phyloP scores from a whole-genome alignment of 2,797 vertebrate species.

The Ceryle rudis region DNA sequence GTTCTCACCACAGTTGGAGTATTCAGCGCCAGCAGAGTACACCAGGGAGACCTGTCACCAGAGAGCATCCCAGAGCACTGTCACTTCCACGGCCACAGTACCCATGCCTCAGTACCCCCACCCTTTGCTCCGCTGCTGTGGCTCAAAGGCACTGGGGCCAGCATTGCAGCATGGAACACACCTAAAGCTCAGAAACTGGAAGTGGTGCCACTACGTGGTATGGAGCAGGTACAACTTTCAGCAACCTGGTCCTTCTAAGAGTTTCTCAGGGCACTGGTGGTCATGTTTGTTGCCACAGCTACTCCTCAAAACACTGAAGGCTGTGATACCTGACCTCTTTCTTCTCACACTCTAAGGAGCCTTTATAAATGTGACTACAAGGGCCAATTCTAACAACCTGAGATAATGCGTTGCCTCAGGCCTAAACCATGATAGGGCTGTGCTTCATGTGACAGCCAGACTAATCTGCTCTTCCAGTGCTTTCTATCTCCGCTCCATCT shows the following conservation, averaged over 20 bases:
- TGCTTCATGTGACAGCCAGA: background rate
- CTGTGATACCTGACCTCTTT: background rate
- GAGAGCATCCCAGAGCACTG: background rate
- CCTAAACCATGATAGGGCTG: background rate
- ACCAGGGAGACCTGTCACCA: slow-evolving; percentile 86
- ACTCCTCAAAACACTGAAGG: background rate
- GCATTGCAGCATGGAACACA: background rate
- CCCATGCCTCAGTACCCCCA: fast-evolving
- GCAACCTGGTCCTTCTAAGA: background rate
- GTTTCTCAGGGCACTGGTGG: background rate
- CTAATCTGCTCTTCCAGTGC: background rate
- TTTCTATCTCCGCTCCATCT: background rate
- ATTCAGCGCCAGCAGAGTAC: slow-evolving; percentile 86
- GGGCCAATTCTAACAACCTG: background rate
- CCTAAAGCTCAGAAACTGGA: background rate
- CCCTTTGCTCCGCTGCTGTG: background rate
- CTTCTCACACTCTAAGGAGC: background rate
- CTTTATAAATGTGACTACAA: background rate
- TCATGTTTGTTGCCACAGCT: background rate
- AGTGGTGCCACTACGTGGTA: background rate
- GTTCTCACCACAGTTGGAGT: slow-evolving; percentile 93
- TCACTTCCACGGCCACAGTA: background rate
- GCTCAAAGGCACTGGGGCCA: background rate
- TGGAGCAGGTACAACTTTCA: background rate
- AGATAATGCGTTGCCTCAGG: background rate